These are phyloP conservation scores for Tadarida brasiliensis DNA, from an alignment of 2,797 vertebrate genomes.

Conservation along the genomic window DNA sequence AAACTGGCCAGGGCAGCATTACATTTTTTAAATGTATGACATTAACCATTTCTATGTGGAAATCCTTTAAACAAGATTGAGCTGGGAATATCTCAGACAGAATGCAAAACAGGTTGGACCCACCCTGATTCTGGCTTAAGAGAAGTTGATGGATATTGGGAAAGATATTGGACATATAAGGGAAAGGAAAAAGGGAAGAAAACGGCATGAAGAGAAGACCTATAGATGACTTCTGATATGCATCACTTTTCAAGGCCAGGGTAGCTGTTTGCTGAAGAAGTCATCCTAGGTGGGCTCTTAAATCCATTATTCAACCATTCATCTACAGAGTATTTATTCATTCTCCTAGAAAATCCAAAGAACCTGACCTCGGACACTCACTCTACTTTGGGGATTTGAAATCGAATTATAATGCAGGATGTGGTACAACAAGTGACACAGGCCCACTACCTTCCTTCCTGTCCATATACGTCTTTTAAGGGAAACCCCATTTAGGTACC, in stretches of 20 bases:
- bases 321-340: background rate
- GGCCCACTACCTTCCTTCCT: no score
- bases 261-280: background rate
- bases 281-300: background rate
- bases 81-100: background rate
- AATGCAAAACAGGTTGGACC: background rate
- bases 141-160: background rate
- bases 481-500: background rate
- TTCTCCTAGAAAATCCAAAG: background rate
- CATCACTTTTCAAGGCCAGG: background rate
- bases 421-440: background rate
- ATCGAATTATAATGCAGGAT: background rate
- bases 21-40: background rate
- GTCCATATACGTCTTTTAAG: background rate
- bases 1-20: no score
- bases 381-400: background rate
- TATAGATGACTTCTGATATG: background rate
- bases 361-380: background rate
- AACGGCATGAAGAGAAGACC: background rate
- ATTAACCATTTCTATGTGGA: background rate
- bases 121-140: background rate
- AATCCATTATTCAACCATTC: background rate
- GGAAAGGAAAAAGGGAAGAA: background rate
- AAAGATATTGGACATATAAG: background rate
- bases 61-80: slow-evolving; percentile 6